A percentile compares a stretch with the other conserved stretches of the same genome.
Evolutionary conservation across 2,888 invertebrate genomes (phyloP).

Genomic region (Phytoseiulus persimilis): DNA sequence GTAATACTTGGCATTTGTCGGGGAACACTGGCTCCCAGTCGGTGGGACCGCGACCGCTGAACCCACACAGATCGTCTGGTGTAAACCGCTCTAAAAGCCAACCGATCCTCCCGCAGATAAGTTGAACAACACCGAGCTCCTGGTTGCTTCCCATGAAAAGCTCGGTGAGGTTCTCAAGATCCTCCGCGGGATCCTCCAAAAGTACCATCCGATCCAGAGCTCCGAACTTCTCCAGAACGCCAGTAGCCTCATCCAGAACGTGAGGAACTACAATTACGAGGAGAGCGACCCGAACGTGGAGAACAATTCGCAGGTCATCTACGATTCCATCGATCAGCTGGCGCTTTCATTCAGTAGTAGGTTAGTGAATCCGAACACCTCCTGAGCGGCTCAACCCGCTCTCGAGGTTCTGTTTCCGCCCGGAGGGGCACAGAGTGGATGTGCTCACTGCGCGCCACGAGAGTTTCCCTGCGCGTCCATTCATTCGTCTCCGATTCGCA

Average conservation of each 20-base stretch:
- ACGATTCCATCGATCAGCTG: constrained; percentile 53
- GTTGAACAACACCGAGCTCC: constrained; percentile 44
- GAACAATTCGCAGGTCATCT: constrained; percentile 45
- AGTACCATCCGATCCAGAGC: constrained; percentile 53
- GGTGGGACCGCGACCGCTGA: too few species aligned
- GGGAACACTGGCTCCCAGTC: too few species aligned
- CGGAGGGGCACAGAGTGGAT: too few species aligned
- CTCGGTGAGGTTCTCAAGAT: constrained; percentile 53
- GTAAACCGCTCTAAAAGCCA: not conserved
- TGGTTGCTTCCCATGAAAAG: constrained; percentile 52
- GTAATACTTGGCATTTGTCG: constrained; percentile 47
- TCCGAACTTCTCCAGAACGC: constrained; percentile 54
- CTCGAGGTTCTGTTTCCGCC: too few species aligned
- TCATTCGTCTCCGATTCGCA: too few species aligned
- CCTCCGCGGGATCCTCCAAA: constrained; percentile 52
- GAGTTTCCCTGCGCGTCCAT: too few species aligned
- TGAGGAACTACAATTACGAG: constrained; percentile 53
- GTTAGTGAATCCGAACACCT: constrained; percentile 46
- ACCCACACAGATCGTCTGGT: too few species aligned
- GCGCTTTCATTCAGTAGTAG: constrained; percentile 54
- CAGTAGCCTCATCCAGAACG: constrained; percentile 52
- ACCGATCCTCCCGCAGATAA: constrained; percentile 46
- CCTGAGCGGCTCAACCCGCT: not conserved
- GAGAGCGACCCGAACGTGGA: constrained; percentile 43
- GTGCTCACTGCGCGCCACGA: too few species aligned